phyloP scores from a whole-genome alignment of 2,888 invertebrate genomes.

The Phoenoteleia sp. region DNA sequence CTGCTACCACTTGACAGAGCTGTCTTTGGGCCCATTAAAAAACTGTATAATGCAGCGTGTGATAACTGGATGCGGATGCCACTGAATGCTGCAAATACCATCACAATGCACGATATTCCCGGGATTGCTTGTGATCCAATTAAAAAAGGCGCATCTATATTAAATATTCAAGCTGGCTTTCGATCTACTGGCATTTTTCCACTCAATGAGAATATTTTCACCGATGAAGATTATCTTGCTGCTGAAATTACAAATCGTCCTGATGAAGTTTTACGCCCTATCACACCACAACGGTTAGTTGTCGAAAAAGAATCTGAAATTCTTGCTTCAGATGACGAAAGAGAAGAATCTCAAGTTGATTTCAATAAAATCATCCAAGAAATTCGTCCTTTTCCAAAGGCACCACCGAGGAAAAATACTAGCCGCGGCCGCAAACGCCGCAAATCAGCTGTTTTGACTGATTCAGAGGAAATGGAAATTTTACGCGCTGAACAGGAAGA shows the following conservation, averaged over 20 bases:
- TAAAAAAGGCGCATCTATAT: slow-evolving; percentile 49
- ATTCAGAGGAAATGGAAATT: slow-evolving; percentile 10
- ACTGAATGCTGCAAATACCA: slow-evolving; percentile 74
- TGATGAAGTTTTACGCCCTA: too few relatives aligned
- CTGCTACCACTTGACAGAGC: slow-evolving; percentile 78
- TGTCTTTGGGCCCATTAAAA: slow-evolving; percentile 80
- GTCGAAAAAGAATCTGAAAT: too few relatives aligned
- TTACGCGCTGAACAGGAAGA: too few relatives aligned
- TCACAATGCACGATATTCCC: slow-evolving; percentile 79
- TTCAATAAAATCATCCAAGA: too few relatives aligned
- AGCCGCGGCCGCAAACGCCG: slow-evolving; percentile 34
- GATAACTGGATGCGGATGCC: slow-evolving; percentile 80
- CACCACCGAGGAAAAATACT: background rate
- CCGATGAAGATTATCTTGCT: slow-evolving; percentile 52
- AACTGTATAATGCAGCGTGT: slow-evolving; percentile 74
- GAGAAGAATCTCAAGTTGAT: too few relatives aligned
- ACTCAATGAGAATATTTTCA: slow-evolving; percentile 72
- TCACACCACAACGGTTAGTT: too few relatives aligned
- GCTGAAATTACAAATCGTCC: too few relatives aligned
- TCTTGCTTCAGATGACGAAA: too few relatives aligned
- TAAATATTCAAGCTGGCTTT: slow-evolving; percentile 72
- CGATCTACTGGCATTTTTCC: slow-evolving; percentile 71
- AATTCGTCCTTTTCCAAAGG: slow-evolving; percentile 31
- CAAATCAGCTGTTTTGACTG: background rate
- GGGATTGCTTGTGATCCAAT: slow-evolving; percentile 67